These are phyloP conservation scores for Epicampocera succincta DNA, from an alignment of 2,888 invertebrate genomes.

Conservation along the genomic window DNA sequence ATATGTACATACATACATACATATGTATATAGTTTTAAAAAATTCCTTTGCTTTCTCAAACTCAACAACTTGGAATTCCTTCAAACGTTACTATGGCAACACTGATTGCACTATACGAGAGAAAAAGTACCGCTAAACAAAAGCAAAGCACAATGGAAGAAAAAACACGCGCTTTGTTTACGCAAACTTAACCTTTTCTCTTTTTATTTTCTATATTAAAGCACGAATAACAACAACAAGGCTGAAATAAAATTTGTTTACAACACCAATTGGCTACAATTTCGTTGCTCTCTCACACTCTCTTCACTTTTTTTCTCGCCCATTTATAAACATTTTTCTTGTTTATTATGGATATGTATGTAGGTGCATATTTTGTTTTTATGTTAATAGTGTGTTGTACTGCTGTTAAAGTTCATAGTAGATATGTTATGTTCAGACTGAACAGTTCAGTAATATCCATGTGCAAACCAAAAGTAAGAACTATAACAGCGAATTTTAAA, in stretches of 20 bases:
- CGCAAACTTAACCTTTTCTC: slow-evolving; percentile 64
- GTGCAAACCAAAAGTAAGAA: no score
- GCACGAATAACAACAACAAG: slow-evolving; percentile 12
- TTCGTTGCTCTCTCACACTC: not conserved
- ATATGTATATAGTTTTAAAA: no score
- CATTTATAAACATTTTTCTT: not conserved
- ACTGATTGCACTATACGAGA: slow-evolving; percentile 18
- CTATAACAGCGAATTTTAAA: no score
- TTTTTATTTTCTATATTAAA: slow-evolving; percentile 19
- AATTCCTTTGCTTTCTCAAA: no score
- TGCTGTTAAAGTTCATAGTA: no score
- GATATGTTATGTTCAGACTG: no score
- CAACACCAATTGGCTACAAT: slow-evolving; percentile 42
- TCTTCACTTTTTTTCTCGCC: not conserved
- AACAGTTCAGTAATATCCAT: no score
- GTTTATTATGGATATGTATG: no score
- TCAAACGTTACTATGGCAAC: slow-evolving; percentile 34
- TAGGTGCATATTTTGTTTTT: slow-evolving; percentile 1
- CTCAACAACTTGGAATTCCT: no score
- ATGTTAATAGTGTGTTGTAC: no score
- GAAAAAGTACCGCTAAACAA: slow-evolving; percentile 61
- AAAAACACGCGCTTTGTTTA: slow-evolving; percentile 59
- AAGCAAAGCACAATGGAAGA: slow-evolving; percentile 19
- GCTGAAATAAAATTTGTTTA: slow-evolving; percentile 62
- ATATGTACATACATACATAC: no score